Conservation (phyloP, 1,140 invertebrate genomes). For the Marisa cornuarietis region DNA sequence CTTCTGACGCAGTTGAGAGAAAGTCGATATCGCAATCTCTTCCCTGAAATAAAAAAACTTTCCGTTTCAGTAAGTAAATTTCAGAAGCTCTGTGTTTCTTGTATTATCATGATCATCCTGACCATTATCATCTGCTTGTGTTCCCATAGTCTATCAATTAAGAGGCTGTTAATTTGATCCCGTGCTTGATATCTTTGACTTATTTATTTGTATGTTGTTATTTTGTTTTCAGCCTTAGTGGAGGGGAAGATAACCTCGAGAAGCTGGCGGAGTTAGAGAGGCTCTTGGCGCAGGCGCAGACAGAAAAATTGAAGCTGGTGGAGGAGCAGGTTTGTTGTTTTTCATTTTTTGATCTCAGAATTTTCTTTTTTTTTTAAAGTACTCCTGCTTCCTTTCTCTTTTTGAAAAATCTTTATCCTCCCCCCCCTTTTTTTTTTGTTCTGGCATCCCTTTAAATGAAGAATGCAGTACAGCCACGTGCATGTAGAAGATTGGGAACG, state of each 20-base stretch:
- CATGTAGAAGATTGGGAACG: too few relatives aligned
- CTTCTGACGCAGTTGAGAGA: too few relatives aligned
- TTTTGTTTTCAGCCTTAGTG: constrained; percentile 57
- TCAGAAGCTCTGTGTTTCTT: not conserved
- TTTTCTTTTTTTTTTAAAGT: too few relatives aligned
- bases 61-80: not conserved
- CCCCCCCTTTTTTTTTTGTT: too few relatives aligned
- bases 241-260: constrained; percentile 62
- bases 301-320: constrained; percentile 57
- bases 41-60: too few relatives aligned
- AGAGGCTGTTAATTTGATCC: not conserved
- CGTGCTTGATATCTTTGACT: not conserved
- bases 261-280: constrained; percentile 60
- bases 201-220: not conserved
- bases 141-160: not conserved
- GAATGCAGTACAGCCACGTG: too few relatives aligned
- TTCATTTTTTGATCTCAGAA: not conserved
- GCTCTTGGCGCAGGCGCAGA: constrained; percentile 58
- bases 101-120: not conserved
- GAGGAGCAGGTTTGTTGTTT: constrained; percentile 55
- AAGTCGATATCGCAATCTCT: too few relatives aligned
- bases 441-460: too few relatives aligned
- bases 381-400: too few relatives aligned
- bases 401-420: too few relatives aligned
- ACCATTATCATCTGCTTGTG: not conserved